A percentile compares a stretch with the other conserved stretches of the same genome.
These are phyloP conservation scores for Epinephelus moara DNA, from an alignment of 2,113 vertebrate genomes.

Conservation along the genomic window DNA sequence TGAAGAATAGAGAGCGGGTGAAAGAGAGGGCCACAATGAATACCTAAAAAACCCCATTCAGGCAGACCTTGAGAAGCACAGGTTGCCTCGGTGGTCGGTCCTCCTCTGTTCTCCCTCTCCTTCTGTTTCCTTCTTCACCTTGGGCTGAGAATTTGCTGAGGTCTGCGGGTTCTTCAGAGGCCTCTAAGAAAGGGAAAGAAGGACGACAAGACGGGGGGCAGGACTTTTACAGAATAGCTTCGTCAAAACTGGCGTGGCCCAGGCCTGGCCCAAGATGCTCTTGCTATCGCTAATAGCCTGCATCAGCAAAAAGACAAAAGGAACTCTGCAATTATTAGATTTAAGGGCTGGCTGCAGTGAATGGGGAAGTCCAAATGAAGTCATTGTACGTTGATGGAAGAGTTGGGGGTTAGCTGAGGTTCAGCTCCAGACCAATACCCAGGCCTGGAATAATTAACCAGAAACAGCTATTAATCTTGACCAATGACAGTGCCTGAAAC, in stretches of 20 bases:
- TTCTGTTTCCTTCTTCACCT: slow-evolving; percentile 72
- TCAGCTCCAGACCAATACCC: slow-evolving; percentile 74
- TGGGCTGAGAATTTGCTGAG: slow-evolving; percentile 80
- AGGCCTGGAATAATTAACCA: slow-evolving; percentile 85
- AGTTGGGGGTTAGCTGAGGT: slow-evolving; percentile 75
- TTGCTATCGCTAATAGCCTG: slow-evolving; percentile 76
- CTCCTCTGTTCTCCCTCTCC: slow-evolving; percentile 61
- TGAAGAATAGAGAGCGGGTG: slow-evolving; percentile 68
- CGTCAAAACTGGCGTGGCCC: slow-evolving; percentile 78
- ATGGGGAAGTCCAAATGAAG: slow-evolving; percentile 75
- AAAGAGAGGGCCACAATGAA: slow-evolving; percentile 81
- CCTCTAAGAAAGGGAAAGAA: slow-evolving; percentile 50
- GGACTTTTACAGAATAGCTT: slow-evolving; percentile 70
- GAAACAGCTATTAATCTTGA: slow-evolving; percentile 80
- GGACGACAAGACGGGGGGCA: slow-evolving; percentile 38
- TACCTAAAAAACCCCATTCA: slow-evolving; percentile 80
- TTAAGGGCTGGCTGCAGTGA: slow-evolving; percentile 71
- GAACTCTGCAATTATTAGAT: slow-evolving; percentile 76
- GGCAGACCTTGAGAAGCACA: slow-evolving; percentile 75
- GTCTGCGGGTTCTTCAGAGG: slow-evolving; percentile 74
- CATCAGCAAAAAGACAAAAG: slow-evolving; percentile 84
- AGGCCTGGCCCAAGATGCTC: slow-evolving; percentile 76
- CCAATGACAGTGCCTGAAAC: slow-evolving; percentile 75
- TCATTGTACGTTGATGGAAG: slow-evolving; percentile 80
- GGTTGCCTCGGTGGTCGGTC: slow-evolving; percentile 70